Base-by-base conservation (phyloP, 2,888 invertebrate genomes). In the Andrena marginata region DNA sequence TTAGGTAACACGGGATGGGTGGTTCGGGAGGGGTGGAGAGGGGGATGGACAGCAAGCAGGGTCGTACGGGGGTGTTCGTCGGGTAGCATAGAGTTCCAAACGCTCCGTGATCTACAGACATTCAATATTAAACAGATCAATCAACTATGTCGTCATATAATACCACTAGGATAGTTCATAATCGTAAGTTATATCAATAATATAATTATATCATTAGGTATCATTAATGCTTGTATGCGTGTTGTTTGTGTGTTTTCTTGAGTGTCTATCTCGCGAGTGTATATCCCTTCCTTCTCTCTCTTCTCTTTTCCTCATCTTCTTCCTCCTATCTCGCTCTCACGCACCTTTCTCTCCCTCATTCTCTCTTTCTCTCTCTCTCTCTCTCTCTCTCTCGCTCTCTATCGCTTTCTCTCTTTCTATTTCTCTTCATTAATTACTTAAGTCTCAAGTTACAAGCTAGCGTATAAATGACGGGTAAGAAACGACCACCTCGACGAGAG, bases 111-210 rank as follows among this genome's bases (percentile, higher is more conserved):
- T 93, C 93, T 93, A 94, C 93, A 93, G 92, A 93, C 94, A 94
- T 94, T 93, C 93, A 93, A 93, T 93, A 93, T 94, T 92, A 93
- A 94, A 94, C 94, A 94, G 93, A 93, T 94, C 93, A 93, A 92
- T 93, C 92, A 94, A 94, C 93, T 94, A 94, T 93, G 91, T 93
- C 92, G 90, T 93, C 93, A 91, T 93, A 92, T 92, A 91, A 93
- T 94, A 94, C 91, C 93, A 89, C 92, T 94, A 94, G 93, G 90
- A 93, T 94, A 93, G 91, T 93, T 93, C 90, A 93, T 94, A 93
- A 91, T 92, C 92, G 90, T 93, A 92, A 92, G 92, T 93, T 92
- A 93, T 94, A 93, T 93, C 93, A 93, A 94, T 94, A 93, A 93
- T 93, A 93, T 93, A 93, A 93, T 93, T 90, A 92, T 92, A 92